Percentiles rank a stretch among this genome's conserved stretches.
These are phyloP conservation scores for Sciurus carolinensis DNA, from an alignment of 2,797 vertebrate genomes.

Conservation along the genomic window DNA sequence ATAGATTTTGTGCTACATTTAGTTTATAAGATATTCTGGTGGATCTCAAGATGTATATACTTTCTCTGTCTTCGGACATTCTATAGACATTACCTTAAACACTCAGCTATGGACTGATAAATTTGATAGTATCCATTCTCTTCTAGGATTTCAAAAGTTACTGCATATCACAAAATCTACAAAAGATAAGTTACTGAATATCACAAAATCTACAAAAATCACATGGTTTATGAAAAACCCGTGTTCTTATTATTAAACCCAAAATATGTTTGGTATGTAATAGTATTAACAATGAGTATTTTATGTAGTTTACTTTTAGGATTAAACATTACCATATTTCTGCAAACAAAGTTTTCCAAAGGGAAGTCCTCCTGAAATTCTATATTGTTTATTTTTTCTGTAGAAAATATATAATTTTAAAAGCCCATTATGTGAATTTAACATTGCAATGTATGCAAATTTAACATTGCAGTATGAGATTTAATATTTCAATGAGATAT, in stretches of 20 bases:
- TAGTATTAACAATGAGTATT: background rate
- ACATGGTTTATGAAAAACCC: background rate
- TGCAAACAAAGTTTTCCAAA: background rate
- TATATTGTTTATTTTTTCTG: background rate
- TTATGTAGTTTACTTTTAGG: background rate
- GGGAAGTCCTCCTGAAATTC: background rate
- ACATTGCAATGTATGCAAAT: background rate
- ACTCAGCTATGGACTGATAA: background rate
- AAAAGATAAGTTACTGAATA: background rate
- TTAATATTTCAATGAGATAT: background rate
- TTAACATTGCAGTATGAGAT: background rate
- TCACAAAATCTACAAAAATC: background rate
- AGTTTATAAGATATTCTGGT: background rate
- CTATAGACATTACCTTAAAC: background rate
- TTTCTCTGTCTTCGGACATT: background rate
- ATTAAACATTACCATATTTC: background rate
- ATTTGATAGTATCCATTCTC: background rate
- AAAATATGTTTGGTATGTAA: background rate
- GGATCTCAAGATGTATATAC: background rate
- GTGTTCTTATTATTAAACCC: background rate
- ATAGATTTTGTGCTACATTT: background rate
- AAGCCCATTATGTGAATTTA: background rate
- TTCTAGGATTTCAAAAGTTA: background rate
- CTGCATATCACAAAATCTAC: background rate
- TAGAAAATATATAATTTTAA: background rate